Evolutionary conservation across 2,113 vertebrate species (phyloP), one percentile per base, ranked within the genome.

Genomic region (Brachypteracias leptosomus): DNA sequence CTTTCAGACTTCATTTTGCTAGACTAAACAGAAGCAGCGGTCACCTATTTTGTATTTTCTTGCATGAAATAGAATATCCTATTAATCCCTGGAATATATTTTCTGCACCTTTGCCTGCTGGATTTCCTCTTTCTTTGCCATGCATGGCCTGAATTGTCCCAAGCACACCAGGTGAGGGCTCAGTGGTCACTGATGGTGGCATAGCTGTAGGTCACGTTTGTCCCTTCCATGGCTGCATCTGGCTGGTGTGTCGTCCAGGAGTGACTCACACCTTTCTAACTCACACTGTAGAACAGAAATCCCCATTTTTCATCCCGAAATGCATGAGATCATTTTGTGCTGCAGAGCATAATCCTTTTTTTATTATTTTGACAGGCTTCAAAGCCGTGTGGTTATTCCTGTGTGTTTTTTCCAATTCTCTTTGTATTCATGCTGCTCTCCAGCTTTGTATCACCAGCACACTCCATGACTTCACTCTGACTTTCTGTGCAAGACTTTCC

Each of bases 341-440:
- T 73, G 6, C 59, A 85, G 67, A 90, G 4, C 59, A 29, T 92
- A 97, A 95, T 85, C 59, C 46, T 26, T 93, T 88, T 85, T 85
- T 94, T 85, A 88, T 93, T 95, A 40, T 95, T 94, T 94, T 86
- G 59, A 83, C 22, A 67, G 33, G n/a, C 31, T 93, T 46, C 58
- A 88, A 49, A 94, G 63, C 10, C 28, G 8, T 72, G 14, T 72
- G n/a, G n/a, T 88, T 85, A 54, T 80, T 96, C 74, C 94, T 90
- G 8, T 66, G 75, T 80, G 82, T 20, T 67, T 94, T 76, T 77
- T 17, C 72, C 88, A 58, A 0, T 28, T 63, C 46, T 83, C 21
- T 94, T 83, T 83, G 28, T 55, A 85, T 91, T 89, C 71, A 18
- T 22, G 63, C 18, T 65, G 51, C 24, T 93, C 51, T 67, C 61